Evolutionary conservation across 1,140 invertebrate species (phyloP), one percentile per base, ranked within the genome.

Genomic region (Cyphomyrmex costatus): DNA sequence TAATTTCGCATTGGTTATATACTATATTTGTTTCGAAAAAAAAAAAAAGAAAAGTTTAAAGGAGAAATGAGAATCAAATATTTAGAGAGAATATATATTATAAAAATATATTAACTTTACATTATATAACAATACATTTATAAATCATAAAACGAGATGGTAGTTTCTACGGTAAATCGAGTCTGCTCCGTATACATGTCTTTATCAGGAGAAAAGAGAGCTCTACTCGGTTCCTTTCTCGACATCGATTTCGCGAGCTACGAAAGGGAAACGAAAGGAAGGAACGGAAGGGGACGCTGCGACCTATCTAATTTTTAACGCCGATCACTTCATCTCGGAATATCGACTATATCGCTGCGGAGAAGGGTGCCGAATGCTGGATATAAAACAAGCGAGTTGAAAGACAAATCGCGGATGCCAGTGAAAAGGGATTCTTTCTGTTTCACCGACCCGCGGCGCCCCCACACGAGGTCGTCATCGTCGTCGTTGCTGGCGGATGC

Each of bases 381-480:
- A 88, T 93, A 91, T 93, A 90, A 94, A 94, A 93, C 92, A 92
- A 93, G 86, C 88, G 90, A 93, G 92, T 94, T 93, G 92, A 93
- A 94, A 94, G 91, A 91, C 93, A 94, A 95, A 94, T 94, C 90
- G 91, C 89, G 88, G 90, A 89, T 91, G 80, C 74, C 86, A 65
- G 86, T 89, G 91, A 91, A 92, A 93, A 91, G 90, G 86, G 91
- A 91, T 92, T 94, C 83, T 88, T 92, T 92, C 90, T 90, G 91
- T 91, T 90, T 71, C 71, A 68, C 10, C 27, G n/a, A 79, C 46
- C 16, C 49, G 53, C 16, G 46, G 30, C 30, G 53, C 46, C n/a
- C 30, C 63, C 63, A n/a, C 61, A 33, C 63, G 30, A 56, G 36
- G 19, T 33, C 76, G 16, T 63, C 21, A 30, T 73, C 65, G 33